Base-by-base conservation (phyloP, 2,113 vertebrate genomes). In the Daubentonia madagascariensis region DNA sequence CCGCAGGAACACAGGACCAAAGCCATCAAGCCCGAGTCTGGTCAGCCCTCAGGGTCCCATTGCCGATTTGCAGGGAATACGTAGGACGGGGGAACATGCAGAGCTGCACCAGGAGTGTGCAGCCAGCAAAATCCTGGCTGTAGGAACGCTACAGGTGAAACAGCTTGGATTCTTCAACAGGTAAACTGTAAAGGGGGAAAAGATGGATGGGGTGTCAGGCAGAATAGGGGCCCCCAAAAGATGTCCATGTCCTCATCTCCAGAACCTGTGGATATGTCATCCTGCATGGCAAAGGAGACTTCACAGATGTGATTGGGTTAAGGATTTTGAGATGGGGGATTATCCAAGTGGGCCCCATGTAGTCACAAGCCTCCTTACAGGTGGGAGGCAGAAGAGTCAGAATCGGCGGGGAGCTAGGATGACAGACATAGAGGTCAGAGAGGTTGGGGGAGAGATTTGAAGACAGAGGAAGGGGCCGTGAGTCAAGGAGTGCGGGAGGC, bases 381-480 rank as follows among this genome's bases (percentile, higher is more conserved):
- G 10, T 30, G 59, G 65, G 18, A 30, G 18, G 65, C n/a, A 23
- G 61, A 28, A 35, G 17, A 4, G 8, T 16, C 35, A n/a, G 67
- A 68, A 8, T 68, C 17, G 18, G 67, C 17, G 35, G 20, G 8
- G 17, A 0, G 7, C 4, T 1, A 3, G 4, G 35, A 4, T 68
- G 67, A 37, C 17, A 10, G 35, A n/a, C 18, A 18, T 18, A 20
- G 65, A n/a, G 35, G 3, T n/a, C 35, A 20, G 67, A n/a, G n/a
- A 20, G 45, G 45, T 63, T 68, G 35, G 8, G 35, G 67, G 16
- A 37, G 67, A 68, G 67, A 8, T 87, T 72, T 23, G 52, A 61
- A 50, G 18, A 37, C 6, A 17, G 40, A 61, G 3, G 32, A 52
- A 68, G 48, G 75, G 16, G 25, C 25, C 81, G 0, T 8, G n/a